Conservation (phyloP, 1,140 invertebrate genomes). For the Trichogramma pretiosum region DNA sequence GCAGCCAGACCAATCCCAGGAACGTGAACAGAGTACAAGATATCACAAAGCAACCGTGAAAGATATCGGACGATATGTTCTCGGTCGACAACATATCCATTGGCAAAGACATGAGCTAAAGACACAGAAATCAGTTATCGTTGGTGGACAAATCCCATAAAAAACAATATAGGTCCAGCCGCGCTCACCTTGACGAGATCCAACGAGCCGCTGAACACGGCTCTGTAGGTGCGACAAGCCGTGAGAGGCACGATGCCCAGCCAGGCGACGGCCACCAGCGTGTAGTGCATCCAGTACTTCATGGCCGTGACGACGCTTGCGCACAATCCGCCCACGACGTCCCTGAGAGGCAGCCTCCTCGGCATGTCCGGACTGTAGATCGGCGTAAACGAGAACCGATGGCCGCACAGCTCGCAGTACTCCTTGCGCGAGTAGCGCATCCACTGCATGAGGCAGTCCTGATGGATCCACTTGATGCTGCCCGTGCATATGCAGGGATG, state of each 20-base stretch:
- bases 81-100: conserved; percentile 89
- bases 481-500: conserved; percentile 99
- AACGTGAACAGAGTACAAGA: conserved; percentile 94
- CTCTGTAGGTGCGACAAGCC: conserved; percentile 91
- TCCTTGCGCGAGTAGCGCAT: conserved; percentile 95
- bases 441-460: conserved; percentile 83
- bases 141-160: no score
- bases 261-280: conserved; percentile 93
- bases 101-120: conserved; percentile 67
- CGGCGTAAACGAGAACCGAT: conserved; percentile 95
- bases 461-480: conserved; percentile 98
- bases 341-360: conserved; percentile 80
- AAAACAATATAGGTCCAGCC: background rate
- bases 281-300: conserved; percentile 94
- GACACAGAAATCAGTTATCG: no score
- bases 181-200: conserved; percentile 52
- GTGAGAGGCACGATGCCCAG: conserved; percentile 93
- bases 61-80: conserved; percentile 85
- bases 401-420: conserved; percentile 96
- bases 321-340: conserved; percentile 81
- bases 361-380: conserved; percentile 99
- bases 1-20: conserved; percentile 91
- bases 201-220: conserved; percentile 82
- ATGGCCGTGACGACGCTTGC: conserved; percentile 84
- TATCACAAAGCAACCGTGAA: conserved; percentile 94